Evolutionary conservation across 2,888 invertebrate species (phyloP), one percentile per base, ranked within the genome.

Genomic region (Pseudeuparius sepicola): DNA sequence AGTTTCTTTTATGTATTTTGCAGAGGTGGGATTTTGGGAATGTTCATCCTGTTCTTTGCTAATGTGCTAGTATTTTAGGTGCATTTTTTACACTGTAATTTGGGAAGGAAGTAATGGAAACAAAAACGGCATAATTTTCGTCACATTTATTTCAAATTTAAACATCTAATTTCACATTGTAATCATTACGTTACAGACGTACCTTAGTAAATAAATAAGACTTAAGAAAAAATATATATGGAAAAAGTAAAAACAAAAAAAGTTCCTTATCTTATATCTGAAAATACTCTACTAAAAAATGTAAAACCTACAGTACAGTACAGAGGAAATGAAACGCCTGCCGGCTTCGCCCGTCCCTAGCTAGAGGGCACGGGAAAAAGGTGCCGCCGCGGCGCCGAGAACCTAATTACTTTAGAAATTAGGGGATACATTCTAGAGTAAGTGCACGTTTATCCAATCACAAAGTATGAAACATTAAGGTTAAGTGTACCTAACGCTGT

Each of bases 131-230:
- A n/a, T 44, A 44, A 55, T 51, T 57, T 54, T 55, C 56, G 56
- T 57, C 59, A 60, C 59, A 60, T 60, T 59, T 59, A 60, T 59
- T 60, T 60, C 50, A 57, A 57, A 58, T 59, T 59, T 58, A 58
- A 57, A 60, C 59, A 59, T 57, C 59, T 59, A 60, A 55, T 56
- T 55, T 57, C 55, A 57, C 55, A 59, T 51, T 50, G 51, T 51
- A 52, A 52, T 50, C 43, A 50, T 50, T 55, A 47, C 51, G 51
- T 53, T 51, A 47, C 47, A 6, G n/a, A 20, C 20, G 20, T 20
- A n/a, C n/a, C n/a, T 20, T 20, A 7, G n/a, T 20, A 7, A 20
- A 7, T 20, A 20, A 20, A 20, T 7, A 7, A 20, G n/a, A 20
- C n/a, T 20, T 7, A 20, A 20, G 7, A 7, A 20, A 20, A 20